Conservation (phyloP, 2,113 vertebrate species). For the Solea senegalensis region DNA sequence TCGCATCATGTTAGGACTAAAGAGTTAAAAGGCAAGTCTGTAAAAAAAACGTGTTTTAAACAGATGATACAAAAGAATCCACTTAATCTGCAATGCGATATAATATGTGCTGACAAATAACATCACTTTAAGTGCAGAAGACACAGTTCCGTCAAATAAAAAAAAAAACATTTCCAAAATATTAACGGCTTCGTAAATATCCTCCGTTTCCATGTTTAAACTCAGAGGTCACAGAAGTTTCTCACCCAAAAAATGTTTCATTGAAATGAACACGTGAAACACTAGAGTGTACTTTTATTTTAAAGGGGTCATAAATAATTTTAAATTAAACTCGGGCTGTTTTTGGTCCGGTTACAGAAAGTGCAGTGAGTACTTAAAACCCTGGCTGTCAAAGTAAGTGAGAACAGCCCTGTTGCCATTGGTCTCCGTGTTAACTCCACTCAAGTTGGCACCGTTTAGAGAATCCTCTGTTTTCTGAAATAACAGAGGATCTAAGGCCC, state of each 20-base stretch:
- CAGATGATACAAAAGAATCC: no score
- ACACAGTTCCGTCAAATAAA: not conserved
- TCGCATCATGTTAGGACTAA: conserved; percentile 22
- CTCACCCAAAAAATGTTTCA: not conserved
- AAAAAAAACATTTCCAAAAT: not conserved
- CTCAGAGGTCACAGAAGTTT: conserved; percentile 1
- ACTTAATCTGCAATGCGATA: no score
- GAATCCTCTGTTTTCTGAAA: conserved; percentile 77
- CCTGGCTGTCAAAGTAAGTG: conserved; percentile 47
- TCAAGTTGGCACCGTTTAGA: conserved; percentile 66
- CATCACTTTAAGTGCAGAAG: not conserved
- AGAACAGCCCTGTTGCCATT: conserved; percentile 47
- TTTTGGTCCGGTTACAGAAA: conserved; percentile 32
- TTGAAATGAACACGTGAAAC: conserved; percentile 6
- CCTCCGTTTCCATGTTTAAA: not conserved
- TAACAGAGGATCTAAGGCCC: conserved; percentile 81
- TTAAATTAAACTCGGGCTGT: conserved; percentile 34
- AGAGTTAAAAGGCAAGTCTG: not conserved
- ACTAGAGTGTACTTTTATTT: conserved; percentile 32
- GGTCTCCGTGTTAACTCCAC: conserved; percentile 30
- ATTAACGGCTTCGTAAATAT: not conserved
- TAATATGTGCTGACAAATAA: not conserved
- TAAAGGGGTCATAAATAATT: conserved; percentile 39
- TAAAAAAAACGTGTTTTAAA: no score
- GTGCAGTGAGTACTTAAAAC: conserved; percentile 32